Evolutionary conservation across 1,140 invertebrate species (phyloP).

Genomic region (Drosophila asahinai): DNA sequence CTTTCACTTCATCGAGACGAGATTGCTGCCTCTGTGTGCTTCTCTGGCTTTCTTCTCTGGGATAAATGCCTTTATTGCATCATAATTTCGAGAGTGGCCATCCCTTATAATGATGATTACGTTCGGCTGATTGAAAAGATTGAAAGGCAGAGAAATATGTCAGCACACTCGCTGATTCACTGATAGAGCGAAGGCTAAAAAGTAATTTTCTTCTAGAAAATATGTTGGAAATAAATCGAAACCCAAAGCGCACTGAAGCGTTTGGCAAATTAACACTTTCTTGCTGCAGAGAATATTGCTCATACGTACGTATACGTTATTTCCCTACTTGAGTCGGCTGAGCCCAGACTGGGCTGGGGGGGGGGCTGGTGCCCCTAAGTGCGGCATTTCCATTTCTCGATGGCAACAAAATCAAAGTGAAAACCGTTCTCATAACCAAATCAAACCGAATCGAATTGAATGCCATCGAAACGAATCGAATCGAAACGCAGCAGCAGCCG

Average conservation of each 20-base stretch:
- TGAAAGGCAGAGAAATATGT: not conserved
- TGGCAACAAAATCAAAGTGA: slow-evolving; percentile 51
- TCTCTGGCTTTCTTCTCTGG: slow-evolving; percentile 6
- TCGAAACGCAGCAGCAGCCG: not conserved
- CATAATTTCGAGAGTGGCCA: slow-evolving; percentile 65
- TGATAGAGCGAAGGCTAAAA: not conserved
- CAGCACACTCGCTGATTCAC: not conserved
- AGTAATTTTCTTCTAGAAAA: not conserved
- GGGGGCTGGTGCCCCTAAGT: not conserved
- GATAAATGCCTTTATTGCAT: slow-evolving; percentile 59
- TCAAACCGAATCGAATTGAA: slow-evolving; percentile 17
- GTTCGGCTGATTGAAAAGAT: slow-evolving; percentile 33
- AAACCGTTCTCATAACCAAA: slow-evolving; percentile 43
- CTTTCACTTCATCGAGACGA: slow-evolving; percentile 65
- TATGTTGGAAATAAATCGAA: not conserved
- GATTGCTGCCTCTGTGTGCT: slow-evolving; percentile 28
- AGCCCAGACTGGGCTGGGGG: not conserved
- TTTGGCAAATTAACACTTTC: slow-evolving; percentile 1
- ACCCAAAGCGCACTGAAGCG: not conserved
- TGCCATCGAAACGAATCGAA: slow-evolving; percentile 15
- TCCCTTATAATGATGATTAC: slow-evolving; percentile 53
- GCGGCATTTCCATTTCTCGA: slow-evolving; percentile 27
- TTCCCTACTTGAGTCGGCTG: not conserved
- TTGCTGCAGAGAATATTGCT: not conserved
- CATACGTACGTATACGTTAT: slow-evolving; percentile 7